These are phyloP conservation scores for Melanitta fusca DNA, from an alignment of 2,797 vertebrate species.

Conservation along the genomic window DNA sequence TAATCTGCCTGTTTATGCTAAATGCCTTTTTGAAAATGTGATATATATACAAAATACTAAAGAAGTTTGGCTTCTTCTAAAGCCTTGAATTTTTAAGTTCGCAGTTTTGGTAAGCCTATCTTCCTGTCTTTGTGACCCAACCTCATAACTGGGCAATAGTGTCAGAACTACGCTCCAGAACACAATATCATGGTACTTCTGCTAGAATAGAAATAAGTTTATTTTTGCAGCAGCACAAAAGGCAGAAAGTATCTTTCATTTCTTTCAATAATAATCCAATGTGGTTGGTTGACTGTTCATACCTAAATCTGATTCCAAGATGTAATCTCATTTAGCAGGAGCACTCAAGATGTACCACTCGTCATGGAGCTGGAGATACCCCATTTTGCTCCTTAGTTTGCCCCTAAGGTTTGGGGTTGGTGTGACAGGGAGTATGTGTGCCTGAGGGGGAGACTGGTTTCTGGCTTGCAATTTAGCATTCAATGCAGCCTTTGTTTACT, in stretches of 20 bases:
- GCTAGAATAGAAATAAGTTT: neutral
- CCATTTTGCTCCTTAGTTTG: neutral
- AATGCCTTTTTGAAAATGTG: neutral
- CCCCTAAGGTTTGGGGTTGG: neutral
- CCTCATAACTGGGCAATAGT: neutral
- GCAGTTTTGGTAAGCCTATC: neutral
- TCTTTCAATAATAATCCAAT: neutral
- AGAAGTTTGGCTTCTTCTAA: neutral
- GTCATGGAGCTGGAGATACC: neutral
- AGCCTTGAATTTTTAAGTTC: neutral
- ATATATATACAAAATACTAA: neutral
- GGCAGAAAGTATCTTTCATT: neutral
- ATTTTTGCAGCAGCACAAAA: neutral
- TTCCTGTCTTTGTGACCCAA: neutral
- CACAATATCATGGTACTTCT: neutral
- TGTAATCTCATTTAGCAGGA: fast-evolving
- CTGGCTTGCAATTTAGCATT: neutral
- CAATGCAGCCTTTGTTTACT: neutral
- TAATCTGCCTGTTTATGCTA: neutral
- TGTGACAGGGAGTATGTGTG: neutral
- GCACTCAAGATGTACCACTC: neutral
- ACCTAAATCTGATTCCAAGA: neutral
- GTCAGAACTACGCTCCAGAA: neutral
- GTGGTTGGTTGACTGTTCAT: neutral
- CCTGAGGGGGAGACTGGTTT: neutral